These are phyloP conservation scores for Sarcophaga rosellei DNA, from an alignment of 2,888 invertebrate genomes.

Conservation along the genomic window DNA sequence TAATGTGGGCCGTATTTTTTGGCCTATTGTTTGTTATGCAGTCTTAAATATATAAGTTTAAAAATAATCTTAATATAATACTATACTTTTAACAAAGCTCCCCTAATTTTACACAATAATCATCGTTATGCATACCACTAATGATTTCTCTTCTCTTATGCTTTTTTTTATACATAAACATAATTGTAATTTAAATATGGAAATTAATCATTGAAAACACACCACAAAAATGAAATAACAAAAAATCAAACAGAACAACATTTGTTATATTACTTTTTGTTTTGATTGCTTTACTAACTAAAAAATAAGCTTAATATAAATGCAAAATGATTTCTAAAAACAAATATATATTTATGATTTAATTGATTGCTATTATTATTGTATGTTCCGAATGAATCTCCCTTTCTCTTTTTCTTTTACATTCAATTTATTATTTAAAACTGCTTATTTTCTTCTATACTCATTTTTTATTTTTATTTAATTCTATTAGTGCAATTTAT, in stretches of 20 bases:
- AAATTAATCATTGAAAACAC: conserved; percentile 28
- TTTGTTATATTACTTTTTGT: conserved; percentile 51
- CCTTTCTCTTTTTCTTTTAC: not conserved
- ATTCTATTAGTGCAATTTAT: conserved; percentile 63
- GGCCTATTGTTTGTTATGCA: conserved; percentile 86
- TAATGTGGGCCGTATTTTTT: conserved; percentile 98
- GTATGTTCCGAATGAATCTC: conserved; percentile 64
- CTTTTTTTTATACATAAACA: conserved; percentile 76
- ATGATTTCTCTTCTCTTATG: conserved; percentile 52
- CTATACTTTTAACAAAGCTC: conserved; percentile 56
- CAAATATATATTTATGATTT: not conserved
- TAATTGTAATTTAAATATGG: conserved; percentile 48
- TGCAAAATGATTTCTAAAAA: conserved; percentile 25
- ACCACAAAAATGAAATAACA: conserved; percentile 35
- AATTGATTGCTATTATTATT: conserved; percentile 46
- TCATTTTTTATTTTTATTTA: conserved; percentile 24
- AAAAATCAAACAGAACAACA: conserved; percentile 26
- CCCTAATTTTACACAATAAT: conserved; percentile 61
- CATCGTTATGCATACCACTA: conserved; percentile 67
- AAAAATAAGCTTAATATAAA: conserved; percentile 61
- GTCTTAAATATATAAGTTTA: conserved; percentile 76
- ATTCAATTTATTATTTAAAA: conserved; percentile 28
- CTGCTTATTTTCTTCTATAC: conserved; percentile 27
- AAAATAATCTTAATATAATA: conserved; percentile 56
- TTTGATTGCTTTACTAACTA: conserved; percentile 60